Evolutionary conservation across 2,797 vertebrate species (phyloP), one percentile per base, ranked within the genome.

Genomic region (Orientallactaga sibirica): DNA sequence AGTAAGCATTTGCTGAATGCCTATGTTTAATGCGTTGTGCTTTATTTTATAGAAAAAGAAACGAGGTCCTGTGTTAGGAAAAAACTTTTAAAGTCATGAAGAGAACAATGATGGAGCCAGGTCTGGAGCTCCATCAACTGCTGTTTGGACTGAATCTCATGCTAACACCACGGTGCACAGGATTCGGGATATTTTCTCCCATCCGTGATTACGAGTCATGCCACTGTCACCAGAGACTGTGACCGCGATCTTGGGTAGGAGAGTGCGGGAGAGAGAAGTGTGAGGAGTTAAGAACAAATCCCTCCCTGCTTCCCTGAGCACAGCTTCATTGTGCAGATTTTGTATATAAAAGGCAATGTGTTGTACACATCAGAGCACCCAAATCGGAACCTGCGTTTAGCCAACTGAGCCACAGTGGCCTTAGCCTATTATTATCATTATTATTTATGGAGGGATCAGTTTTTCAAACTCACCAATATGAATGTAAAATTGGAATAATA

Each of bases 121-220:
- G 41, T 88, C 29, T 61, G 58, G 62, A 80, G 77, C 41, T 6
- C 41, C 7, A 78, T 41, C 27, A 29, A 43, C 5, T 90, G 37
- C 52, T 81, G 64, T 82, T 90, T 83, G 19, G 14, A 68, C n/a
- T 37, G 7, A 81, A 29, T 86, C 90, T 92, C 27, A 82, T 55
- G 27, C 73, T 93, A 84, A 94, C 48, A 76, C 20, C 58, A 24
- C 19, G 52, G 43, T 83, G 67, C 66, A 81, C 61, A 92, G 29
- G 86, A 79, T 55, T 64, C 71, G 93, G 55, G 22, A 27, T 73
- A 76, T 80, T 96, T 90, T 90, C 75, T 94, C 93, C 64, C 64
- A 24, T 91, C 37, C 48, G 76, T 79, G 58, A 77, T 90, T 86
- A 74, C 25, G 91, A 84, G 70, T 78, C 62, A 89, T 20, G 5